Evolutionary conservation across 2,797 vertebrate species (phyloP).

Genomic region (Liparis tanakae): DNA sequence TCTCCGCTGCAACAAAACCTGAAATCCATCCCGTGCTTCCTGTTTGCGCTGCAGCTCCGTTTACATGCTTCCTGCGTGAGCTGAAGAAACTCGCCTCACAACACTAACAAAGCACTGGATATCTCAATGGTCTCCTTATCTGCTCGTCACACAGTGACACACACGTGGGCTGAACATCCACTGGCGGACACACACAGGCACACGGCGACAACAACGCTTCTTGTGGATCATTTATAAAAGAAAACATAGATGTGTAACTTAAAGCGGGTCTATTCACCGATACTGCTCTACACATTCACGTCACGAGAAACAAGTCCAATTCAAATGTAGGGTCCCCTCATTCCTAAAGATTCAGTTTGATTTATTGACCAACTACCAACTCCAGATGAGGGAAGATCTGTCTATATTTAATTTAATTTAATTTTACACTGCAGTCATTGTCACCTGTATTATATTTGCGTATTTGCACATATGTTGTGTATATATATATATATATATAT

Average conservation of each 20-base stretch:
- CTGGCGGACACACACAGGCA: slow-evolving; percentile 2
- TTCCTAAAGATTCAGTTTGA: not conserved
- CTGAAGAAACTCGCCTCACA: slow-evolving; percentile 65
- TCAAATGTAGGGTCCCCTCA: not conserved
- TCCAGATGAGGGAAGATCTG: not conserved
- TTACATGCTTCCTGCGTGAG: slow-evolving; percentile 74
- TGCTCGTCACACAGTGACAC: slow-evolving; percentile 61
- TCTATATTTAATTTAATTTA: too few relatives aligned
- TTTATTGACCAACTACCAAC: not conserved
- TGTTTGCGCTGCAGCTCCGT: slow-evolving; percentile 68
- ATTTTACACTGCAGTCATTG: too few relatives aligned
- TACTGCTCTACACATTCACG: not conserved
- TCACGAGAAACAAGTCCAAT: not conserved
- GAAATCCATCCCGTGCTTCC: slow-evolving; percentile 76
- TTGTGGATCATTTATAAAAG: slow-evolving; percentile 10
- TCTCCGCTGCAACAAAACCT: slow-evolving; percentile 54
- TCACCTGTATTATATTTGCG: too few relatives aligned
- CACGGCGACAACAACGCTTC: slow-evolving; percentile 3
- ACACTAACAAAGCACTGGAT: slow-evolving; percentile 47
- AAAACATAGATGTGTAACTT: slow-evolving; percentile 8
- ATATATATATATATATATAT: too few relatives aligned
- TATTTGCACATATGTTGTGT: too few relatives aligned
- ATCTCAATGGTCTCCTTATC: slow-evolving; percentile 69
- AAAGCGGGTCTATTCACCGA: not conserved
- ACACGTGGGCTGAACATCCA: slow-evolving; percentile 48